phyloP scores from a whole-genome alignment of 2,888 invertebrate genomes.

The Boloria euphrosyne region DNA sequence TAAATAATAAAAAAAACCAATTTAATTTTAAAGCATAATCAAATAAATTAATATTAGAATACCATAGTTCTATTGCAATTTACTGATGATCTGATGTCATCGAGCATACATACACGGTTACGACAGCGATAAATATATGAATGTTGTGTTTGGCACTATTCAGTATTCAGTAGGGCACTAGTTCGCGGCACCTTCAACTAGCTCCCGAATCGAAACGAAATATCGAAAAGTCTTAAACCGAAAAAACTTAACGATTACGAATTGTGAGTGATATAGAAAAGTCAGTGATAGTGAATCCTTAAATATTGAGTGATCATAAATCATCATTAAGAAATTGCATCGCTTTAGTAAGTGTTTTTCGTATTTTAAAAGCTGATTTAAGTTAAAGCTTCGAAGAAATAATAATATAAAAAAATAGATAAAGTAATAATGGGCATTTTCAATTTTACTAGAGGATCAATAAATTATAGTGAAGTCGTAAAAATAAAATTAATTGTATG shows the following conservation, averaged over 20 bases:
- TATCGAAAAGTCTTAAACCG: conserved; percentile 28
- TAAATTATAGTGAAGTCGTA: not conserved
- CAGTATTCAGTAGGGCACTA: conserved; percentile 61
- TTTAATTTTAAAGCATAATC: not conserved
- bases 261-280: conserved; percentile 21
- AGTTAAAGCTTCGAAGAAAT: too few relatives aligned
- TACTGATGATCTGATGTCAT: conserved; percentile 68
- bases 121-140: conserved; percentile 67
- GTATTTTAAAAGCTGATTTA: not conserved
- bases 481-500: not conserved
- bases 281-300: not conserved
- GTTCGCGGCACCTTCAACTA: conserved; percentile 55
- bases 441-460: conserved; percentile 3
- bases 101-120: conserved; percentile 50
- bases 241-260: conserved; percentile 9
- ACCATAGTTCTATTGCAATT: conserved; percentile 42
- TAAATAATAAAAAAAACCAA: too few relatives aligned
- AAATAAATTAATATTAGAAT: not conserved
- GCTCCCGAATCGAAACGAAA: conserved; percentile 50
- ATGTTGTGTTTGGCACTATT: conserved; percentile 65
- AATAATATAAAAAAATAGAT: too few relatives aligned
- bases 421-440: not conserved
- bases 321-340: not conserved
- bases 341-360: not conserved
- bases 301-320: conserved; percentile 3